phyloP scores from a whole-genome alignment of 2,888 invertebrate genomes.

The Deilephila elpenor region DNA sequence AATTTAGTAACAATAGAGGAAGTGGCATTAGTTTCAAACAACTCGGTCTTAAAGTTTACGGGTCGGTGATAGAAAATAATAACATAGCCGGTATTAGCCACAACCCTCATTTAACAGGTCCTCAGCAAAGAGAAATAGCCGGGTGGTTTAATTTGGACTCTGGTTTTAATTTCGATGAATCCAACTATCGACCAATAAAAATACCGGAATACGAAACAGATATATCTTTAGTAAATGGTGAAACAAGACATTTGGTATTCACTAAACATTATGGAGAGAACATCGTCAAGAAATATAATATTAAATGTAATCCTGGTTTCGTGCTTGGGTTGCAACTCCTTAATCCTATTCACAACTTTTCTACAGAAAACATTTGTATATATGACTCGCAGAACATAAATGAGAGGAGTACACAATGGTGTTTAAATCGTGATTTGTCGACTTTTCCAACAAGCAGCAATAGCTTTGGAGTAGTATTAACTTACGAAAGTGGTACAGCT shows the following conservation, averaged over 20 bases:
- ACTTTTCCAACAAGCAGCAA: slow-evolving; percentile 96
- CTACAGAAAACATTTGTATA: slow-evolving; percentile 92
- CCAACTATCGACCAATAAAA: slow-evolving; percentile 89
- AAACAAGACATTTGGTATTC: slow-evolving; percentile 92
- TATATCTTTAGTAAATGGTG: slow-evolving; percentile 88
- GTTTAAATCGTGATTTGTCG: slow-evolving; percentile 91
- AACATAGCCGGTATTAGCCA: slow-evolving; percentile 95
- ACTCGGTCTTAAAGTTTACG: slow-evolving; percentile 91
- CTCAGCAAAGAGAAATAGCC: slow-evolving; percentile 95
- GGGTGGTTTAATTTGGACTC: slow-evolving; percentile 94
- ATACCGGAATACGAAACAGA: slow-evolving; percentile 87
- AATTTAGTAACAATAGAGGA: slow-evolving; percentile 92
- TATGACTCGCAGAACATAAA: slow-evolving; percentile 90
- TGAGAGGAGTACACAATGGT: slow-evolving; percentile 88
- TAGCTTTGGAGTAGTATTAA: slow-evolving; percentile 91
- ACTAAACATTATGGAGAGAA: slow-evolving; percentile 86
- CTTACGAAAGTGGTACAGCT: slow-evolving; percentile 91
- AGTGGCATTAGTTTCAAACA: slow-evolving; percentile 96
- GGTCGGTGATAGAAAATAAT: slow-evolving; percentile 93
- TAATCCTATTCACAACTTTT: slow-evolving; percentile 95
- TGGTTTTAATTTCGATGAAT: slow-evolving; percentile 87
- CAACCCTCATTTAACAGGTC: slow-evolving; percentile 93
- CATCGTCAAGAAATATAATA: slow-evolving; percentile 84
- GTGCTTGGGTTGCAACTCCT: slow-evolving; percentile 95
- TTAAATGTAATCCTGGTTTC: slow-evolving; percentile 91